Conservation (phyloP, 2,888 invertebrate genomes). For the Achlya flavicornis region DNA sequence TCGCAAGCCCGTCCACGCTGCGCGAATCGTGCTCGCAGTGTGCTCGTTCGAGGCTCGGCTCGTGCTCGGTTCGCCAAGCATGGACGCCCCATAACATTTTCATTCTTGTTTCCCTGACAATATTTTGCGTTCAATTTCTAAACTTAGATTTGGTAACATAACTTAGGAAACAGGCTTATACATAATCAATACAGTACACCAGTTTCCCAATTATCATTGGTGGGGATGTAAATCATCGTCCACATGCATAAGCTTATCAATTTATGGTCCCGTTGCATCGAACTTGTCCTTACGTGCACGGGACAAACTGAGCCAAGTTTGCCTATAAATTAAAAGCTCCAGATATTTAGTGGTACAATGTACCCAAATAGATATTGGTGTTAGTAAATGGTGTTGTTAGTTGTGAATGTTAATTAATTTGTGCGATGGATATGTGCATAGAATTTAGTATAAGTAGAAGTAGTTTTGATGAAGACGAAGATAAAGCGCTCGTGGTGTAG, state of each 20-base stretch:
- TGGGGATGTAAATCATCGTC: slow-evolving; percentile 49
- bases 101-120: no score
- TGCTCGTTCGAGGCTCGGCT: no score
- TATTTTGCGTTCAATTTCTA: no score
- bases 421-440: not conserved
- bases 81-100: no score
- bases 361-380: slow-evolving; percentile 35
- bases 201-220: slow-evolving; percentile 38
- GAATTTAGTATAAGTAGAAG: no score
- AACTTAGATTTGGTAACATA: no score
- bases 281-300: slow-evolving; percentile 65
- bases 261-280: slow-evolving; percentile 76
- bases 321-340: slow-evolving; percentile 73
- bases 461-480: no score
- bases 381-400: slow-evolving; percentile 32
- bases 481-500: no score
- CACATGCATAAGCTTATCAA: slow-evolving; percentile 68
- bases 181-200: slow-evolving; percentile 37
- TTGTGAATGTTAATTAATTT: slow-evolving; percentile 1
- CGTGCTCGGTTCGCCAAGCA: no score
- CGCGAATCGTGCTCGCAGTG: no score
- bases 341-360: slow-evolving; percentile 53
- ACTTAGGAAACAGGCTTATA: slow-evolving; percentile 14
- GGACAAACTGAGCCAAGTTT: slow-evolving; percentile 70
- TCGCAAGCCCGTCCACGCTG: no score